phyloP scores from a whole-genome alignment of 2,797 vertebrate species.

The Coendou prehensilis region DNA sequence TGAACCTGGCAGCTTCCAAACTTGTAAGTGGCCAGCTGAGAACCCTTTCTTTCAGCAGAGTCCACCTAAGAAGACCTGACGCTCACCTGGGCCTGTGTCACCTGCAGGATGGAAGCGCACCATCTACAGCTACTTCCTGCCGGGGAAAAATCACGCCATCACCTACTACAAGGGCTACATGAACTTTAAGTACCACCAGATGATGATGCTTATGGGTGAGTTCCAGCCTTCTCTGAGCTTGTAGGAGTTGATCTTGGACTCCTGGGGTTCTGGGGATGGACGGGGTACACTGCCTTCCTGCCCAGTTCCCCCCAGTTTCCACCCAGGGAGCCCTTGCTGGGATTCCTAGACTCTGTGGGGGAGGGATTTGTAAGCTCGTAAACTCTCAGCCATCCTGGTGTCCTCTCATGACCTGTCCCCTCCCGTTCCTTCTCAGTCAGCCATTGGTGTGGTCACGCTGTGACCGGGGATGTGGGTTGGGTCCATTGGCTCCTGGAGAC shows the following conservation, averaged over 20 bases:
- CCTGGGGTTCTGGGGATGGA: neutral
- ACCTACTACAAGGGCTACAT: neutral
- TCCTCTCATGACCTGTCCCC: neutral
- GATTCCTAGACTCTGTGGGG: neutral
- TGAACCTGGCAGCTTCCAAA: neutral
- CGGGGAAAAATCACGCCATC: neutral
- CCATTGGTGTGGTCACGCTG: no score
- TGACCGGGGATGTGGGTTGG: neutral
- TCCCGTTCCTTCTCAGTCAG: neutral
- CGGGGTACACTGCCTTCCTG: neutral
- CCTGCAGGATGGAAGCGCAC: neutral
- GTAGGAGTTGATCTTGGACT: neutral
- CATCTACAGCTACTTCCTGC: neutral
- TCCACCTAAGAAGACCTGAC: no score
- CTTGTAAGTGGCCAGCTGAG: neutral
- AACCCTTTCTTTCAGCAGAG: no score
- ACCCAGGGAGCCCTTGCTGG: neutral
- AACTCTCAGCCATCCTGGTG: neutral
- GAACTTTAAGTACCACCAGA: neutral
- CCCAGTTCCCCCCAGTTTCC: neutral
- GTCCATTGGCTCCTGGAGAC: neutral
- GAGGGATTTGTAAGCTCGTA: neutral
- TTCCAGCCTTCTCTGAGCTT: neutral
- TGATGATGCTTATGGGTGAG: neutral
- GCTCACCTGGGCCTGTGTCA: neutral